These are phyloP conservation scores for Clistopyga incitator DNA, from an alignment of 2,888 invertebrate species.

Conservation along the genomic window DNA sequence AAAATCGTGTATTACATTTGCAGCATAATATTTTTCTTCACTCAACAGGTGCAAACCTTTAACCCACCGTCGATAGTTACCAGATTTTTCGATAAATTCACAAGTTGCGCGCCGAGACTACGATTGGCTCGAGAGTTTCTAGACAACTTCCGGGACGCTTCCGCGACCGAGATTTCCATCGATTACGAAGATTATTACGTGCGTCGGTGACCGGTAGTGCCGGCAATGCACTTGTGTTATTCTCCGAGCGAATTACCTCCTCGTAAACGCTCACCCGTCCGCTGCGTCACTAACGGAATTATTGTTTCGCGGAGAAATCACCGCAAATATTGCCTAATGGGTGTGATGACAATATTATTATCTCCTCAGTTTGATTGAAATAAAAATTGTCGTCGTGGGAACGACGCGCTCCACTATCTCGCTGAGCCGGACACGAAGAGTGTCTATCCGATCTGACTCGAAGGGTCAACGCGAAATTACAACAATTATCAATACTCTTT, in stretches of 20 bases:
- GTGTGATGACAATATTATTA: slow-evolving; percentile 2
- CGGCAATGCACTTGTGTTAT: slow-evolving; percentile 9
- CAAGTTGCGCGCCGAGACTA: slow-evolving; percentile 6
- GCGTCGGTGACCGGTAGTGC: slow-evolving; percentile 3
- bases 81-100: neutral
- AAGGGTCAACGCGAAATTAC: slow-evolving; percentile 34
- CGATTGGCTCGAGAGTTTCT: slow-evolving; percentile 75
- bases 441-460: slow-evolving; percentile 2
- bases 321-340: slow-evolving; percentile 29
- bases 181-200: slow-evolving; percentile 75
- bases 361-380: neutral
- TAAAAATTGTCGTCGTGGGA: slow-evolving; percentile 10
- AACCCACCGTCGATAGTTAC: too few species aligned
- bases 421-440: neutral
- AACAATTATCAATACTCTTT: neutral
- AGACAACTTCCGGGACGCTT: slow-evolving; percentile 77
- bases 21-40: too few species aligned
- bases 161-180: slow-evolving; percentile 75
- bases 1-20: too few species aligned
- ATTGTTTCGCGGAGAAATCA: slow-evolving; percentile 12
- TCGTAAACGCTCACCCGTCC: neutral
- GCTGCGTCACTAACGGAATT: slow-evolving; percentile 8
- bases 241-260: neutral
- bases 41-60: too few species aligned
- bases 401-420: slow-evolving; percentile 15